Evolutionary conservation across 1,140 invertebrate species (phyloP), one percentile per base, ranked within the genome.

Genomic region (Macrosteles quadrilineatus): DNA sequence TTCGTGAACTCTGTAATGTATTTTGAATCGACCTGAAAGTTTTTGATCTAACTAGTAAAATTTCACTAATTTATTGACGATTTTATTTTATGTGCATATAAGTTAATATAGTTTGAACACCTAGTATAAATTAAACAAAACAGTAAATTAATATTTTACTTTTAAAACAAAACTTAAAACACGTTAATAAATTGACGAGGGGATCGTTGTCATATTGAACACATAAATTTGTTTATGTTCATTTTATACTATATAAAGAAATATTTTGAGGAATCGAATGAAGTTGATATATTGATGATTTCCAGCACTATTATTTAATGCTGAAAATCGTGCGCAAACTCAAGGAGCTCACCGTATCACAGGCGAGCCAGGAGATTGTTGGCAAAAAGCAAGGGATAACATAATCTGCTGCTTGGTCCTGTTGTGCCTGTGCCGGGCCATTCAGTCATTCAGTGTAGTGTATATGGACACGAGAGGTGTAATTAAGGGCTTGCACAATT

Each of bases 401-500:
- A 59, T 59, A 59, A 59, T 59, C 55, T 59, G 55, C 55, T 59
- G 55, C 23, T 59, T 59, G 55, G 55, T 29, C 23, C 55, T 59
- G 55, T 59, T 59, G 55, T 59, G 55, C 47, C n/a, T 59, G 55
- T 59, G 55, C 32, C 55, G 55, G 55, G 55, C 55, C 55, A 50
- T 50, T 50, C 47, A 50, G 47, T 50, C 47, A 50, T 50, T 50
- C 47, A 50, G 21, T 50, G 17, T 23, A 59, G 55, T 59, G 55
- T 59, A 59, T 59, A 59, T 59, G 55, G 55, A 29, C 55, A 59
- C 14, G 55, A 59, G 27, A 59, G 9, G 55, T 59, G 55, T 59
- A 27, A 59, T 59, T 59, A 59, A 23, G 25, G 55, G 14, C 23
- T 14, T 59, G 55, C 55, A 59, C 55, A 59, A 59, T 59, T 59